Evolutionary conservation across 2,888 invertebrate species (phyloP), one percentile per base, ranked within the genome.

Genomic region (Danaus chrysippus): DNA sequence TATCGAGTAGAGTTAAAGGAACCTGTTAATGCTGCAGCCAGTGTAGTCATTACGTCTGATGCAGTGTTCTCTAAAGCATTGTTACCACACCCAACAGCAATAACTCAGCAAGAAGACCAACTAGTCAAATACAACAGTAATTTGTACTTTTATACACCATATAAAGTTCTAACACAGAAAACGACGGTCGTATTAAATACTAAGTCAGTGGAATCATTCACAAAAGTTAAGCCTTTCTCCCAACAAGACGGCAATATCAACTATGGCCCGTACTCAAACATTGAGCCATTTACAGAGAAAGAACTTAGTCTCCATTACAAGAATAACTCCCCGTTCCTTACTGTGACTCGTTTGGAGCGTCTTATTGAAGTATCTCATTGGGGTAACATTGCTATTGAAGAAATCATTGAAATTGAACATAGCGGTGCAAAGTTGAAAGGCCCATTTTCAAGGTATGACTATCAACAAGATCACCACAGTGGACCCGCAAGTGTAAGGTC

Each of bases 331-430:
- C 98, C 99, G 42, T 99, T 99, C 86, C 87, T 99, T 70, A 97
- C 97, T n/a, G 97, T 99, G 0, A 96, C 96, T 0, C 93, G 93
- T 54, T 84, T 99, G 71, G 96, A 96, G 73, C 93, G 99, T 56
- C 90, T 94, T 0, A 96, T 99, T 74, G 99, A 99, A 88, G 94
- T 99, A 1, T 99, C 99, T 0, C 99, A 99, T 82, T 99, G 99
- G 99, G 99, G 99, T 10, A 99, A 99, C 78, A 97, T 99, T 74
- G 99, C 99, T 19, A 93, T 99, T 0, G 98, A 99, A 81, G 99
- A 99, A 82, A 94, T 95, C 9, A 93, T 99, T 71, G 97, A 98
- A 81, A 92, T 99, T 69, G 92, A 95, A 17, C 99, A 99, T 78
- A 95, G 96, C 54, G 99, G 99, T 52, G 99, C 99, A 11, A 92